Conservation (phyloP, 2,888 invertebrate species). For the Archips crataeganus region DNA sequence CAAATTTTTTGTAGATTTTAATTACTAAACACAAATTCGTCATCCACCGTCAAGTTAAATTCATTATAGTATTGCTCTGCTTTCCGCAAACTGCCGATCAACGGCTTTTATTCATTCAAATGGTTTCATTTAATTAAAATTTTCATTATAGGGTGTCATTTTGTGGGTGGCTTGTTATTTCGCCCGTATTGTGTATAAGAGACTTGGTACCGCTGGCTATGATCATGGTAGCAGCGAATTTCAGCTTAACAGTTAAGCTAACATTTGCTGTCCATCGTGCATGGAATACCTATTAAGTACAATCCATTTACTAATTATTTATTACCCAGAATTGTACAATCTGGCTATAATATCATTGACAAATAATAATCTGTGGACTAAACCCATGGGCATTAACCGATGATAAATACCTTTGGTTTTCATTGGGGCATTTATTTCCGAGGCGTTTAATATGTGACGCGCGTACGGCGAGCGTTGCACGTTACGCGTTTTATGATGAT, state of each 20-base stretch:
- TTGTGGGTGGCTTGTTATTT: no score
- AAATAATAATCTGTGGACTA: conserved; percentile 15
- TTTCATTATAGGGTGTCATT: no score
- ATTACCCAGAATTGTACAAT: neutral
- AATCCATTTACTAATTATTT: neutral
- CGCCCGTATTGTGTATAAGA: neutral
- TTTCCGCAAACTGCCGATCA: no score
- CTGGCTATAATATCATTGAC: neutral
- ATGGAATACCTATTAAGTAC: neutral
- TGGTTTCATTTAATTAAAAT: no score
- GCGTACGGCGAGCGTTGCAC: conserved; percentile 39
- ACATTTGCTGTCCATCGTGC: neutral
- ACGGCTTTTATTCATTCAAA: no score
- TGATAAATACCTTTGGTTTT: conserved; percentile 33
- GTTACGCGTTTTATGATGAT: conserved; percentile 43
- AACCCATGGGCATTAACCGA: conserved; percentile 17
- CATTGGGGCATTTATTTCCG: conserved; percentile 37
- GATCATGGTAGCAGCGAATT: neutral
- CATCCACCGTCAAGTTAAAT: no score
- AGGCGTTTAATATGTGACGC: conserved; percentile 41
- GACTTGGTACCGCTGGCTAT: neutral
- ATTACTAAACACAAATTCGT: no score
- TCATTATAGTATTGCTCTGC: no score
- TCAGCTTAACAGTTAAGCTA: neutral
- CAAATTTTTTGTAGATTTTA: no score